Evolutionary conservation across 2,888 invertebrate genomes (phyloP).

Genomic region (Cheilosia scutellata): DNA sequence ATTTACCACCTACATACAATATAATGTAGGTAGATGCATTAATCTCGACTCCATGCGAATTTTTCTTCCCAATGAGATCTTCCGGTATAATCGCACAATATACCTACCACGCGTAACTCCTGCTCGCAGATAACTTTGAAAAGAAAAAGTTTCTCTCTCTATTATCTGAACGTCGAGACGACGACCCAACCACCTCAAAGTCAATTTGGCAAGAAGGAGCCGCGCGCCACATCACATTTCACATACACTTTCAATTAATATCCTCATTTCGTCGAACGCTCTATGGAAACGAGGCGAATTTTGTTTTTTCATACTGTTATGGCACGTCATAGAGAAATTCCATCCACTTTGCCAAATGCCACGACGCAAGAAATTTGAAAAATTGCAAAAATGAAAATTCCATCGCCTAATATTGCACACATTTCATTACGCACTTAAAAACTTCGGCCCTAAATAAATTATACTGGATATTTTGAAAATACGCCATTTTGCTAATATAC

Average conservation of each 20-base stretch:
- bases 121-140: conserved; percentile 4
- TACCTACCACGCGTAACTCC: neutral
- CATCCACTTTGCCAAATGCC: conserved; percentile 42
- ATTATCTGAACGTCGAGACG: conserved; percentile 8
- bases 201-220: conserved; percentile 42
- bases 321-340: conserved; percentile 1
- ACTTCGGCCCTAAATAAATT: conserved; percentile 58
- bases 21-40: conserved; percentile 7
- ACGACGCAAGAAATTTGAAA: conserved; percentile 26
- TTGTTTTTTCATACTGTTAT: neutral
- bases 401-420: conserved; percentile 45
- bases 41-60: conserved; percentile 34
- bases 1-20: neutral
- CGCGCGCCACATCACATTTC: conserved; percentile 8
- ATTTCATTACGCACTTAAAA: conserved; percentile 65
- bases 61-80: conserved; percentile 35
- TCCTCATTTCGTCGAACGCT: conserved; percentile 12
- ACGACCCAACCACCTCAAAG: conserved; percentile 1
- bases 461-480: conserved; percentile 56
- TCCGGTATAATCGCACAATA: conserved; percentile 40
- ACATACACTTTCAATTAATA: conserved; percentile 40
- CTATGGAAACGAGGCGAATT: conserved; percentile 8
- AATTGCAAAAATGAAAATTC: conserved; percentile 44
- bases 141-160: neutral
- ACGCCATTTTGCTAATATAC: conserved; percentile 60